Evolutionary conservation across 2,797 vertebrate genomes (phyloP), one percentile per base, ranked within the genome.

Genomic region (Arnoldichthys spilopterus): DNA sequence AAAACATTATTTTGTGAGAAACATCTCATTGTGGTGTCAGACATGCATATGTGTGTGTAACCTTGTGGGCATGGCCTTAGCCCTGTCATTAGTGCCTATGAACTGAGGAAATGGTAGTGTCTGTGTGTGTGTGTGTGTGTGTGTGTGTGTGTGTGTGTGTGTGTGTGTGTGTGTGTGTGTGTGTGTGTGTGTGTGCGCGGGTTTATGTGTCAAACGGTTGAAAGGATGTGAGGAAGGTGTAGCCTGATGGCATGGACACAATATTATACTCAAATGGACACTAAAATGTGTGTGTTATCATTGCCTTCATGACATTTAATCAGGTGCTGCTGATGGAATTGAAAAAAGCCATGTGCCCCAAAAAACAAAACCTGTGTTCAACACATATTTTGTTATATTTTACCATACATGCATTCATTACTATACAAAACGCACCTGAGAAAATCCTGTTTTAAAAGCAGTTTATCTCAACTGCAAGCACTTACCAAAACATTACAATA

Each of bases 1-100:
- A 77, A 66, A 66, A 43, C 0, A 68, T 67, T 80, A 72, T 84
- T 74, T 83, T 82, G 30, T 53, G 45, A 20, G 54, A 70, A 76
- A 80, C 34, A 59, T 82, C 82, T 72, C 84, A 84, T 85, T 78
- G 32, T 80, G 58, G 83, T 72, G 74, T 74, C 72, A 84, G 37
- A 80, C n/a, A 24, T 77, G 47, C 72, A 45, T 77, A 84, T 62
- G 34, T 66, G 63, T 82, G 16, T 11, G 47, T 76, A 70, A 79
- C 66, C 71, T 71, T 64, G 64, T 26, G 76, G 49, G 22, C 73
- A 43, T 66, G 66, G 32, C 51, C 61, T 34, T 24, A 16, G 40
- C 49, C 43, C 64, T 67, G 74, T 78, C 66, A 76, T 80, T 64
- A 81, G 20, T 61, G 49, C 53, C 43, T 69, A 53, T 59, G 72